phyloP scores from a whole-genome alignment of 1,140 invertebrate genomes.

The Rhynchophorus ferrugineus region DNA sequence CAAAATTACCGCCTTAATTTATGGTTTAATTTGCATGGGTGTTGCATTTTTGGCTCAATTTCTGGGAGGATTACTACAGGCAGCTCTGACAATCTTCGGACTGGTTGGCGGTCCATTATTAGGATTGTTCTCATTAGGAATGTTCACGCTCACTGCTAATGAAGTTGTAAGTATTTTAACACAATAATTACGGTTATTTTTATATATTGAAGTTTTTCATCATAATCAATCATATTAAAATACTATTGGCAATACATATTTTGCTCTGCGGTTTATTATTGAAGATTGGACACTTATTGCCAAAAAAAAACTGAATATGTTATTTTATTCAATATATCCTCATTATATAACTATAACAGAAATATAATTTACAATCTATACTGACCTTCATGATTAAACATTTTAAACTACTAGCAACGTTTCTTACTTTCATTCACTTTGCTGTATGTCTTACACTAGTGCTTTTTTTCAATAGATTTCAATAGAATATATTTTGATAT shows the following conservation, averaged over 20 bases:
- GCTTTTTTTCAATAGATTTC: no score
- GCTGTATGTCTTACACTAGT: no score
- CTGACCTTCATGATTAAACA: no score
- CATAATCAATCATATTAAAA: no score
- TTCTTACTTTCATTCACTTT: no score
- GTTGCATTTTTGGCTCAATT: constrained; percentile 67
- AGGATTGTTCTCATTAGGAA: constrained; percentile 72
- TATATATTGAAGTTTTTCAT: background rate
- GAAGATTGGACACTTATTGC: background rate
- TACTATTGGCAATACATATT: no score
- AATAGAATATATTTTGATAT: no score
- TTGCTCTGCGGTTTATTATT: no score
- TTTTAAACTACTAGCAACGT: no score
- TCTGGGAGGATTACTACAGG: constrained; percentile 65
- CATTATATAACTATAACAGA: background rate
- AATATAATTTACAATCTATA: no score
- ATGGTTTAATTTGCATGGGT: constrained; percentile 60
- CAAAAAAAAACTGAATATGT: background rate
- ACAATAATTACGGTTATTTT: background rate
- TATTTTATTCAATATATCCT: background rate
- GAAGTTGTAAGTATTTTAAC: constrained; percentile 39
- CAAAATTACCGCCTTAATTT: constrained; percentile 58
- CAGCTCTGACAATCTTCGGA: constrained; percentile 70
- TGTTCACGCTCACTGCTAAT: constrained; percentile 58
- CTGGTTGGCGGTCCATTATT: constrained; percentile 72